These are phyloP conservation scores for Pelodiscus sinensis DNA, from an alignment of 2,113 vertebrate species.

Conservation along the genomic window DNA sequence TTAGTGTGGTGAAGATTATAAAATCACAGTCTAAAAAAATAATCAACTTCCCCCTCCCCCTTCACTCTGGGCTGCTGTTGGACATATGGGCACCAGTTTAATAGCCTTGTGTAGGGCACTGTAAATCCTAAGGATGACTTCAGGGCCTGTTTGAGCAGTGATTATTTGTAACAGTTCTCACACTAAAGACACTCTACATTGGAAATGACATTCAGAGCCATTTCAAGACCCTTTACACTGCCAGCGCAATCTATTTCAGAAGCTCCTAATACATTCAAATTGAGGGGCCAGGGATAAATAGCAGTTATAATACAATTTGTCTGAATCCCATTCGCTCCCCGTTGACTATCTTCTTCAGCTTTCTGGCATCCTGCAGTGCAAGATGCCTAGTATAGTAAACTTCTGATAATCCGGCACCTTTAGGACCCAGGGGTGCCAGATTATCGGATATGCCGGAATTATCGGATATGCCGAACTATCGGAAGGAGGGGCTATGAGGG, in stretches of 20 bases:
- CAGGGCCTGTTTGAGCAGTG: neutral
- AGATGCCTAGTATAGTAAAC: neutral
- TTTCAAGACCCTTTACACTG: neutral
- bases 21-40: no score
- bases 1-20: no score
- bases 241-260: neutral
- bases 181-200: neutral
- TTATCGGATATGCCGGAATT: no score
- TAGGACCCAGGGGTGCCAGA: no score
- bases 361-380: neutral
- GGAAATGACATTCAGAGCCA: neutral
- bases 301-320: neutral
- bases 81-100: no score
- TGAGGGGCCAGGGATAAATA: neutral
- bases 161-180: neutral
- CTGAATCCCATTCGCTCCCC: fast-evolving
- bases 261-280: neutral
- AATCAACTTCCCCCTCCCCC: no score
- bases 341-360: neutral
- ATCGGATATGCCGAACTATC: no score
- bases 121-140: neutral
- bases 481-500: no score
- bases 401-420: no score
- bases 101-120: no score
- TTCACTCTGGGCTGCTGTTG: no score